phyloP scores from a whole-genome alignment of 2,888 invertebrate species.

The Hesperia comma region DNA sequence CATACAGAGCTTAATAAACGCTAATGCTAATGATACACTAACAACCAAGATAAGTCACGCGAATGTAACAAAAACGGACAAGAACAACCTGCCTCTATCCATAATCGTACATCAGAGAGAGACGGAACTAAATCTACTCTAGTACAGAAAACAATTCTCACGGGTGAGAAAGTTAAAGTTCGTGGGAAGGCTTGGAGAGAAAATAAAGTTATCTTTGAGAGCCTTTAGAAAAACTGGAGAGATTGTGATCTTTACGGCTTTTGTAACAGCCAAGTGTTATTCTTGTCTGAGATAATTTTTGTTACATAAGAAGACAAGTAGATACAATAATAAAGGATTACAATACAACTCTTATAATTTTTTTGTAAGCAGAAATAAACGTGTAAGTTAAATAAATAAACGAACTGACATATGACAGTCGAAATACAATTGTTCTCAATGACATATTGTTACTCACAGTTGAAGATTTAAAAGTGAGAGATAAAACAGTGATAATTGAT shows the following conservation, averaged over 20 bases:
- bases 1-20: slow-evolving; percentile 16
- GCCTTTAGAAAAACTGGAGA: slow-evolving; percentile 34
- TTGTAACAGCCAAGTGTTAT: slow-evolving; percentile 33
- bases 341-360: not conserved
- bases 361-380: not conserved
- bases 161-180: slow-evolving; percentile 59
- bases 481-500: not conserved
- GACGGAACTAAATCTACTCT: slow-evolving; percentile 33
- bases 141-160: slow-evolving; percentile 51
- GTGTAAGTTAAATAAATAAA: not conserved
- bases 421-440: not conserved
- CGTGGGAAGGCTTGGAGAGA: slow-evolving; percentile 55
- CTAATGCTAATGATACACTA: slow-evolving; percentile 29
- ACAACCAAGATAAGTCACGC: slow-evolving; percentile 36
- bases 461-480: not conserved
- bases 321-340: not conserved
- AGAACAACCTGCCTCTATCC: slow-evolving; percentile 20
- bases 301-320: slow-evolving; percentile 12
- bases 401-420: not conserved
- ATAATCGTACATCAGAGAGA: slow-evolving; percentile 34
- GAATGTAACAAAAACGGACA: slow-evolving; percentile 30
- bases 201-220: slow-evolving; percentile 43
- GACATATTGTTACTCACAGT: not conserved
- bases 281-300: slow-evolving; percentile 23
- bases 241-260: slow-evolving; percentile 37